phyloP scores from a whole-genome alignment of 1,140 invertebrate species.

The Belonocnema kinseyi region DNA sequence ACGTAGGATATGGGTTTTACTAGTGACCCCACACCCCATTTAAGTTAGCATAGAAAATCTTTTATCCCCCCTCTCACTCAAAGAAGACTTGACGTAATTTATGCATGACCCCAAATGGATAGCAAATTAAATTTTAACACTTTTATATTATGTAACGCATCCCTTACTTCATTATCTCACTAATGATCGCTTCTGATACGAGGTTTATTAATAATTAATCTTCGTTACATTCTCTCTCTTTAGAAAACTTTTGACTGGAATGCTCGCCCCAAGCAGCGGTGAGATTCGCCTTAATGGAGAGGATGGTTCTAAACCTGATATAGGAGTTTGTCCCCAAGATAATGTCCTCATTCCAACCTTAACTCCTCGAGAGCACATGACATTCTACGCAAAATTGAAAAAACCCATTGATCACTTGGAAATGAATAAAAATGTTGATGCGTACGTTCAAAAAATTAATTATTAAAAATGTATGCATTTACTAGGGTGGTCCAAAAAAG shows the following conservation, averaged over 20 bases:
- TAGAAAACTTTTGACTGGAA: slow-evolving; percentile 82
- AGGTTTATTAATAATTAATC: slow-evolving; percentile 5
- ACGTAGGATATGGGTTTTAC: too few species aligned
- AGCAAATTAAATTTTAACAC: too few species aligned
- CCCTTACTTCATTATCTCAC: too few species aligned
- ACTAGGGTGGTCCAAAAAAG: too few species aligned
- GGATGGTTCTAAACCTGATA: slow-evolving; percentile 67
- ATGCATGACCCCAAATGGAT: too few species aligned
- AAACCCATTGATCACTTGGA: slow-evolving; percentile 73
- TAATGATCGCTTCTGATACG: too few species aligned
- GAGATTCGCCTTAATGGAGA: slow-evolving; percentile 75
- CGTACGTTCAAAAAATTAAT: slow-evolving; percentile 62
- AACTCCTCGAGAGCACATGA: slow-evolving; percentile 87
- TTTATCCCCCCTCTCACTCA: too few species aligned
- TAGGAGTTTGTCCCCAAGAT: slow-evolving; percentile 89
- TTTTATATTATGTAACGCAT: too few species aligned
- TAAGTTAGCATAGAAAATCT: too few species aligned
- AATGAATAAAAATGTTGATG: slow-evolving; percentile 71
- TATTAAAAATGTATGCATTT: not conserved
- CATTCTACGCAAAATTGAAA: slow-evolving; percentile 86
- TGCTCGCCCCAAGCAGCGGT: slow-evolving; percentile 78
- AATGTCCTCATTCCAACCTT: slow-evolving; percentile 89
- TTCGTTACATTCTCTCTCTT: slow-evolving; percentile 43
- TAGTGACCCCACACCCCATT: too few species aligned
- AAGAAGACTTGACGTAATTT: too few species aligned